Conservation (phyloP, 2,888 invertebrate species). For the Diadegma fenestrale region DNA sequence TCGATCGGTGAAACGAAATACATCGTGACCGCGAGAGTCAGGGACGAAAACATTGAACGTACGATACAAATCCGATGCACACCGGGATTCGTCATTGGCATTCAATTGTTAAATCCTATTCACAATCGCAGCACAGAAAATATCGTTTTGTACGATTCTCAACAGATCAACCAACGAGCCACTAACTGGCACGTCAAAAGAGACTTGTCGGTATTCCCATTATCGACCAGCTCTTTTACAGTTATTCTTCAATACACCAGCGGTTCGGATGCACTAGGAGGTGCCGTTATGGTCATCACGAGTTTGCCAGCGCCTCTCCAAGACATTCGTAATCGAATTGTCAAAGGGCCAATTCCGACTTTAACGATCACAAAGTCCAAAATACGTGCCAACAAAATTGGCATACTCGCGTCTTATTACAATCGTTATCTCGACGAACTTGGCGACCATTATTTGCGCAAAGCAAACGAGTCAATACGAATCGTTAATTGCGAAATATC, state of each 20-base stretch:
- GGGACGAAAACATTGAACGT: slow-evolving; percentile 85
- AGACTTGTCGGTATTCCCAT: slow-evolving; percentile 96
- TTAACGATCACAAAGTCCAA: slow-evolving; percentile 90
- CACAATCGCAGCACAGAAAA: slow-evolving; percentile 95
- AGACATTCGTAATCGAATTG: slow-evolving; percentile 90
- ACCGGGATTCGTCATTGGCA: slow-evolving; percentile 94
- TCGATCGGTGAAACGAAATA: slow-evolving; percentile 92
- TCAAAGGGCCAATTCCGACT: slow-evolving; percentile 93
- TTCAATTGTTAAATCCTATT: slow-evolving; percentile 96
- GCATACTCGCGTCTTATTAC: slow-evolving; percentile 94
- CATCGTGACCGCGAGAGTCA: slow-evolving; percentile 89
- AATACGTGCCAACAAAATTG: slow-evolving; percentile 93
- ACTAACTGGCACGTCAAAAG: slow-evolving; percentile 92
- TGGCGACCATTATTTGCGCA: slow-evolving; percentile 94
- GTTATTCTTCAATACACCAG: slow-evolving; percentile 93
- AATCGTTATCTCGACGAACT: slow-evolving; percentile 94
- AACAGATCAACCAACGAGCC: slow-evolving; percentile 86
- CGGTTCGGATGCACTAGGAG: slow-evolving; percentile 92
- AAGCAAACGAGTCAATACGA: slow-evolving; percentile 94
- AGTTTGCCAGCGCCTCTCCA: slow-evolving; percentile 90
- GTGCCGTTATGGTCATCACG: slow-evolving; percentile 92
- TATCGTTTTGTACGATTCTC: slow-evolving; percentile 92
- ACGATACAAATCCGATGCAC: slow-evolving; percentile 86
- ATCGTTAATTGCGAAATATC: slow-evolving; percentile 93
- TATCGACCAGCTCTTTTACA: slow-evolving; percentile 93